Percentiles rank a stretch among this genome's conserved stretches.
These are phyloP conservation scores for Yponomeuta sedellus DNA, from an alignment of 2,888 invertebrate genomes.

Conservation along the genomic window DNA sequence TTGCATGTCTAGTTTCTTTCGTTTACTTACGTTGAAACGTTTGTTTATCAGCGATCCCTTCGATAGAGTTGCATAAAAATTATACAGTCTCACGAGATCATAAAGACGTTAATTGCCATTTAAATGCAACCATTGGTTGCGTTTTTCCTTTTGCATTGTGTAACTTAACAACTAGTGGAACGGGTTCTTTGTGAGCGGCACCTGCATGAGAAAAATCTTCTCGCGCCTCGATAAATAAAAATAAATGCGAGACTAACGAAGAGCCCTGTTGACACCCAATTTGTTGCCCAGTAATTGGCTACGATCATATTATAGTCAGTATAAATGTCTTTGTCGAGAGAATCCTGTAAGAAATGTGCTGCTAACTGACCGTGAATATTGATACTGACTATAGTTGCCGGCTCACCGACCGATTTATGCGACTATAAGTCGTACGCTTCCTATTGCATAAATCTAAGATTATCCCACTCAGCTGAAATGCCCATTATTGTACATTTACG, in stretches of 20 bases:
- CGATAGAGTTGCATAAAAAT: background rate
- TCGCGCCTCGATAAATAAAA: slow-evolving; percentile 24
- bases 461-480: slow-evolving; percentile 25
- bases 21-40: no score
- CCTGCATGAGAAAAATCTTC: background rate
- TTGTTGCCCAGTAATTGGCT: slow-evolving; percentile 1
- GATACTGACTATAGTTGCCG: background rate
- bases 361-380: background rate
- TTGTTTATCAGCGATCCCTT: no score
- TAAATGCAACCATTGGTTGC: background rate
- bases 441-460: slow-evolving; percentile 42
- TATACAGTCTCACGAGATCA: background rate
- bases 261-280: slow-evolving; percentile 1
- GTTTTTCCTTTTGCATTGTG: background rate
- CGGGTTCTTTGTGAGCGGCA: background rate
- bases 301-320: background rate
- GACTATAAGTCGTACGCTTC: slow-evolving; percentile 33
- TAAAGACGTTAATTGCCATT: background rate
- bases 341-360: background rate
- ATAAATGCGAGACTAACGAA: slow-evolving; percentile 27
- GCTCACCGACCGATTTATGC: slow-evolving; percentile 13
- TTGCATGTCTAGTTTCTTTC: background rate
- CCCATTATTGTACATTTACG: slow-evolving; percentile 34
- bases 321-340: background rate
- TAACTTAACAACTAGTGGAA: background rate